Evolutionary conservation across 1,140 invertebrate species (phyloP).

Genomic region (Lucilia sericata): DNA sequence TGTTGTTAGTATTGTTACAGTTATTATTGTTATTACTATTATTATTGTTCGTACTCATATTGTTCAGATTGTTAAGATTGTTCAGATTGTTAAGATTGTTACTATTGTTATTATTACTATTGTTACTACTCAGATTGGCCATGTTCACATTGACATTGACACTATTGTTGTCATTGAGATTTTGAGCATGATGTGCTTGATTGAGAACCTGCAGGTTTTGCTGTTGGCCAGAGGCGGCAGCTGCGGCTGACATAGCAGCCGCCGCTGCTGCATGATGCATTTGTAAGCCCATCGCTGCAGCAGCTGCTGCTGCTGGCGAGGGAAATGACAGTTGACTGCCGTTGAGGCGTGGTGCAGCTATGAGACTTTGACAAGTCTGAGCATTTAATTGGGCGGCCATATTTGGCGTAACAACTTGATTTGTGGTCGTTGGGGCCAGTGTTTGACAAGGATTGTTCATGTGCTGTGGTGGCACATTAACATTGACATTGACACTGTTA

Average conservation of each 20-base stretch:
- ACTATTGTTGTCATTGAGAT: conserved; percentile 10
- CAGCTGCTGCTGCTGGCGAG: conserved; percentile 65
- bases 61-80: conserved; percentile 50
- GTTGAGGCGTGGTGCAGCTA: conserved; percentile 63
- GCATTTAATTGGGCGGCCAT: conserved; percentile 52
- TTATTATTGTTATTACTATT: conserved; percentile 50
- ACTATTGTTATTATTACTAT: conserved; percentile 51
- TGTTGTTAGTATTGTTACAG: conserved; percentile 63
- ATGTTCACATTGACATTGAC: conserved; percentile 2
- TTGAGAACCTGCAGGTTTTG: conserved; percentile 52
- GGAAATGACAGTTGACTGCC: conserved; percentile 64
- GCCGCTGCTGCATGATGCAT: conserved; percentile 66
- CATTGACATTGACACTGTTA: conserved; percentile 30
- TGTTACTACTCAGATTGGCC: conserved; percentile 48
- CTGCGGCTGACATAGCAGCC: conserved; percentile 60
- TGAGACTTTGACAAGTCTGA: conserved; percentile 62
- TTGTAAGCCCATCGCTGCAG: conserved; percentile 65
- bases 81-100: conserved; percentile 44
- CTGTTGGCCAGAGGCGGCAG: conserved; percentile 23
- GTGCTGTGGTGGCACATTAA: conserved; percentile 31
- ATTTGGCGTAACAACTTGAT: conserved; percentile 33
- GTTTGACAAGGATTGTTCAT: conserved; percentile 4
- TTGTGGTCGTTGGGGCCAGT: background rate
- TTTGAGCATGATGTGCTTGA: conserved; percentile 34
- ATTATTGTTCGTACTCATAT: conserved; percentile 51